A percentile compares a stretch with the other conserved stretches of the same genome.
phyloP scores from a whole-genome alignment of 1,140 invertebrate species.

The Trichonephila inaurata region DNA sequence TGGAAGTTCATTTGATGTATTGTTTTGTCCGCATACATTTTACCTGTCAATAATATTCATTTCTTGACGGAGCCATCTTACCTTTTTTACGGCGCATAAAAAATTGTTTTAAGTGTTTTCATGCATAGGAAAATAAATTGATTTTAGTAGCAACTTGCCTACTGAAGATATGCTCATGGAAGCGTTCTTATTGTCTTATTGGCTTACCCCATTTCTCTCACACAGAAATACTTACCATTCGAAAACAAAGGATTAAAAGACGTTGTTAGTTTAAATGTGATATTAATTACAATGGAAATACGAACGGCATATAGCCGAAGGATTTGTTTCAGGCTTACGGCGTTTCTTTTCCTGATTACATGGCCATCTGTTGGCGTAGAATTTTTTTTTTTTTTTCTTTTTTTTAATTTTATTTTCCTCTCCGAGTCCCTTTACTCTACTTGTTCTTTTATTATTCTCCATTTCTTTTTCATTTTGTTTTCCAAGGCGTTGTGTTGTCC shows the following conservation, averaged over 20 bases:
- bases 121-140: slow-evolving; percentile 51
- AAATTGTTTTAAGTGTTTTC: slow-evolving; percentile 14
- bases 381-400: slow-evolving; percentile 21
- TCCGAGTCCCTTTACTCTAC: slow-evolving; percentile 31
- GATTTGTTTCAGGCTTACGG: slow-evolving; percentile 68
- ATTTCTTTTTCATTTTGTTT: slow-evolving; percentile 44
- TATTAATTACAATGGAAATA: slow-evolving; percentile 75
- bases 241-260: slow-evolving; percentile 72
- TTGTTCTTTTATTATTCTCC: slow-evolving; percentile 59
- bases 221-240: slow-evolving; percentile 58
- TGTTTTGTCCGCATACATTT: too few species aligned
- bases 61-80: too few species aligned
- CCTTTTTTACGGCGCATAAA: slow-evolving; percentile 8
- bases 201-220: not conserved
- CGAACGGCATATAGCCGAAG: slow-evolving; percentile 55
- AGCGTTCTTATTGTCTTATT: slow-evolving; percentile 68
- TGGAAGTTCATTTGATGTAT: not conserved
- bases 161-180: not conserved
- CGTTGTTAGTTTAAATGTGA: slow-evolving; percentile 76
- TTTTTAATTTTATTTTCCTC: slow-evolving; percentile 37
- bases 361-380: slow-evolving; percentile 55
- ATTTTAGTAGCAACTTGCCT: slow-evolving; percentile 34
- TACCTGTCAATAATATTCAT: too few species aligned
- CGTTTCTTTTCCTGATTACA: slow-evolving; percentile 58
- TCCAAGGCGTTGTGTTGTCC: slow-evolving; percentile 38